Evolutionary conservation across 1,140 invertebrate genomes (phyloP).

Genomic region (Nasonia giraulti): DNA sequence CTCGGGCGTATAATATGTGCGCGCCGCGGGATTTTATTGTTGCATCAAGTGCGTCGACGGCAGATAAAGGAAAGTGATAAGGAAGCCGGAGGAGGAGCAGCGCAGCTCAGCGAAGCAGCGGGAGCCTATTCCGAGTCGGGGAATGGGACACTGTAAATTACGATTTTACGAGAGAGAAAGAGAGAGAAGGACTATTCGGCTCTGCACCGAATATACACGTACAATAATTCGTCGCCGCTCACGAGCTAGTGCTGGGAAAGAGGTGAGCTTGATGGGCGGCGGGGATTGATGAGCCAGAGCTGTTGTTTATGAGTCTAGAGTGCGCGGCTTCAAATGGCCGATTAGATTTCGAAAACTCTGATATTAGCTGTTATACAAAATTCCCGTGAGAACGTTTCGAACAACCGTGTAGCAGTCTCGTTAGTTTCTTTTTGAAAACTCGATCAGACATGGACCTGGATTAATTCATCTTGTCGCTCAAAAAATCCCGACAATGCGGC

Average conservation of each 20-base stretch:
- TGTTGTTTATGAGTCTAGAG: neutral
- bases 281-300: neutral
- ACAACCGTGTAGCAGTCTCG: neutral
- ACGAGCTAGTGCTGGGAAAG: neutral
- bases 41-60: conserved; percentile 35
- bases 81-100: neutral
- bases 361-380: neutral
- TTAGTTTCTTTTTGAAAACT: neutral
- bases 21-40: conserved; percentile 46
- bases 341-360: neutral
- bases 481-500: no score
- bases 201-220: neutral
- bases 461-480: no score
- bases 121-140: neutral
- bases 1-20: conserved; percentile 41
- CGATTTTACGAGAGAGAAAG: conserved; percentile 12
- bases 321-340: neutral
- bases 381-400: neutral
- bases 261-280: neutral
- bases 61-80: conserved; percentile 42
- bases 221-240: neutral
- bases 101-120: neutral
- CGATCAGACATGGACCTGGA: no score
- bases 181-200: neutral
- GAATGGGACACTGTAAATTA: conserved; percentile 34